phyloP scores from a whole-genome alignment of 2,797 vertebrate species.

The Todus mexicanus region DNA sequence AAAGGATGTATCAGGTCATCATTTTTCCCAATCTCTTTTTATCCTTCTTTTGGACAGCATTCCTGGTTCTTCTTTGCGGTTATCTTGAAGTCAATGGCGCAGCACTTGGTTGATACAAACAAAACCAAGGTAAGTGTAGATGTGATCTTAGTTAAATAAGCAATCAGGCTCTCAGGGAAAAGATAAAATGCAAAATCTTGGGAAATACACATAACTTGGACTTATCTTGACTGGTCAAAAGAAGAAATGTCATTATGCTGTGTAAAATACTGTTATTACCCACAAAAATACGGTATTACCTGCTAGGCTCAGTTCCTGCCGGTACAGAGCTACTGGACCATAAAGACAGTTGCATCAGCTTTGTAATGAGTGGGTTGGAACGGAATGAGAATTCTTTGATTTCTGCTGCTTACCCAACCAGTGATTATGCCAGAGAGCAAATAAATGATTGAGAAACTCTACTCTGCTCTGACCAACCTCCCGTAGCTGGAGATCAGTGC shows the following conservation, averaged over 20 bases:
- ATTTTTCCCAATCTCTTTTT: not conserved
- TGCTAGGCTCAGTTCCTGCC: not conserved
- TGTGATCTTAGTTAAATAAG: not conserved
- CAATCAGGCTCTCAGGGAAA: not conserved
- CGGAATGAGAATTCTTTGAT: not conserved
- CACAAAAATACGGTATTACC: not conserved
- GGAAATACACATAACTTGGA: not conserved
- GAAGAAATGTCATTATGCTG: not conserved
- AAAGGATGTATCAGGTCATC: not conserved
- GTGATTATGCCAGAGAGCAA: not conserved
- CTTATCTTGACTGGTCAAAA: not conserved
- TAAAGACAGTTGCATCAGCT: not conserved
- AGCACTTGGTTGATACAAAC: constrained; percentile 86
- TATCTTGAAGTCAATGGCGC: constrained; percentile 95
- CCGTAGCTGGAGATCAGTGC: not conserved
- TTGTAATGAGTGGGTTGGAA: not conserved
- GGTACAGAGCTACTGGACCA: not conserved
- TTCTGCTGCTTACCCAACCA: not conserved
- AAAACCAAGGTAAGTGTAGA: constrained; percentile 81
- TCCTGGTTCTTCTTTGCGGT: constrained; percentile 98
- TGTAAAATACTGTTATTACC: not conserved
- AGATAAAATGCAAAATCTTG: not conserved
- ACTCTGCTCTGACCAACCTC: not conserved
- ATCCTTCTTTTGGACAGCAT: constrained; percentile 78
- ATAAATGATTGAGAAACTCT: not conserved